Percentiles rank a stretch among this genome's conserved stretches.
These are phyloP conservation scores for Perithous albicinctus DNA, from an alignment of 2,888 invertebrate genomes.

Conservation along the genomic window DNA sequence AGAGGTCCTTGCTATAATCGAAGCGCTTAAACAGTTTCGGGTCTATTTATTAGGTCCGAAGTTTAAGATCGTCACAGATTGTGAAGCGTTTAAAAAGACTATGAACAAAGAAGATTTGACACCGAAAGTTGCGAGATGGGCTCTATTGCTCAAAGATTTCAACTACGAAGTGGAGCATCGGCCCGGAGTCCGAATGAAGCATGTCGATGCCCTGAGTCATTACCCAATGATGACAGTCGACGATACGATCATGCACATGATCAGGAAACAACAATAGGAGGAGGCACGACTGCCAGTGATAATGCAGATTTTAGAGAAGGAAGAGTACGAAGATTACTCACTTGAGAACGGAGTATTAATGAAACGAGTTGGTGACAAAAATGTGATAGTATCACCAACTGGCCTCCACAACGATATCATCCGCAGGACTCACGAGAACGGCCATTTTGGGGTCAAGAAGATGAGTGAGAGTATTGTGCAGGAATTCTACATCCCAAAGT, in stretches of 20 bases:
- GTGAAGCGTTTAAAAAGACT: constrained; percentile 72
- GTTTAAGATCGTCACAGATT: constrained; percentile 76
- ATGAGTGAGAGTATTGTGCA: constrained; percentile 52
- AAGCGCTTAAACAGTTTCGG: constrained; percentile 71
- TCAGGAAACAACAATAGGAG: constrained; percentile 14
- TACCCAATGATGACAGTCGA: constrained; percentile 26
- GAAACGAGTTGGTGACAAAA: constrained; percentile 44
- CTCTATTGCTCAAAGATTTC: constrained; percentile 57
- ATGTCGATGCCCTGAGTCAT: constrained; percentile 65
- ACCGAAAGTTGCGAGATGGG: constrained; percentile 66
- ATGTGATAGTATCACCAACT: constrained; percentile 30
- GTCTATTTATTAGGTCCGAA: constrained; percentile 71
- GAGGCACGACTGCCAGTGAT: constrained; percentile 9
- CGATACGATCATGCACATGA: neutral
- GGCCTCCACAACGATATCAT: constrained; percentile 46
- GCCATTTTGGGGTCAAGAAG: constrained; percentile 61
- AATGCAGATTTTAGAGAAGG: constrained; percentile 3
- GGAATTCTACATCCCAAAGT: constrained; percentile 63
- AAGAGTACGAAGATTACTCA: constrained; percentile 6
- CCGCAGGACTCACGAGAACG: constrained; percentile 58
- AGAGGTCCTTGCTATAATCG: constrained; percentile 69
- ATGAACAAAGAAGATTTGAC: constrained; percentile 74
- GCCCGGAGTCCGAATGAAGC: constrained; percentile 58
- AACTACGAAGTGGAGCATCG: constrained; percentile 70
- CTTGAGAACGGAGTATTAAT: constrained; percentile 45